Conservation (phyloP, 2,888 invertebrate genomes). For the Sarcophaga variegata region DNA sequence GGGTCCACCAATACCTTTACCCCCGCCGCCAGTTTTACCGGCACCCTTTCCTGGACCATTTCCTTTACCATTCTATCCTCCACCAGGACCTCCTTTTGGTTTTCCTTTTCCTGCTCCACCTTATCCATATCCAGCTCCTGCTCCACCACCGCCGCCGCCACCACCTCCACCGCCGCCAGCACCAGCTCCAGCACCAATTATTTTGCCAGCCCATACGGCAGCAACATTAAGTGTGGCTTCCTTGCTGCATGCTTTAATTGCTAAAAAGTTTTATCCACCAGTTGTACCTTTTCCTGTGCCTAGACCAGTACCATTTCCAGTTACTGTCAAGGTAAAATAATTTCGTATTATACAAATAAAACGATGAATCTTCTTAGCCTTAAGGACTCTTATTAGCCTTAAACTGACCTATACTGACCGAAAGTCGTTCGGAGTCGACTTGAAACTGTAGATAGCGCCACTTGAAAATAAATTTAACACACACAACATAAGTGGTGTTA, state of each 20-base stretch:
- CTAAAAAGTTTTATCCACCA: constrained; percentile 71
- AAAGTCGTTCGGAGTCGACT: no score
- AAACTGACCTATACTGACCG: no score
- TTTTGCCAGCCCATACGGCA: constrained; percentile 71
- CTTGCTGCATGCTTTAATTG: constrained; percentile 70
- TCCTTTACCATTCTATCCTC: constrained; percentile 5
- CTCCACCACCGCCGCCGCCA: constrained; percentile 40
- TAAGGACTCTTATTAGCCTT: no score
- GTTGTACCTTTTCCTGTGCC: constrained; percentile 70
- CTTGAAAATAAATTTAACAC: no score
- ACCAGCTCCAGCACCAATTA: constrained; percentile 68
- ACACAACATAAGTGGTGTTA: no score
- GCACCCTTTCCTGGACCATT: constrained; percentile 51
- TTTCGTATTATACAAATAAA: no score
- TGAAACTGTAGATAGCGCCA: no score
- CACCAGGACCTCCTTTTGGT: constrained; percentile 27
- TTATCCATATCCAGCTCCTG: constrained; percentile 21
- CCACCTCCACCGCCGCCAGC: constrained; percentile 49
- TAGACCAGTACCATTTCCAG: constrained; percentile 68
- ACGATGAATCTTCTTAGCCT: no score
- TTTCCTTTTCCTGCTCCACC: constrained; percentile 45
- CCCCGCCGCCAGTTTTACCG: constrained; percentile 47
- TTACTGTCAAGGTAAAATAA: constrained; percentile 65
- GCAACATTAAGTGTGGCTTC: constrained; percentile 71
- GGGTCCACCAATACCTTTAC: constrained; percentile 25